Base-by-base conservation (phyloP, 2,888 invertebrate species). In the Drosophila helvetica region DNA sequence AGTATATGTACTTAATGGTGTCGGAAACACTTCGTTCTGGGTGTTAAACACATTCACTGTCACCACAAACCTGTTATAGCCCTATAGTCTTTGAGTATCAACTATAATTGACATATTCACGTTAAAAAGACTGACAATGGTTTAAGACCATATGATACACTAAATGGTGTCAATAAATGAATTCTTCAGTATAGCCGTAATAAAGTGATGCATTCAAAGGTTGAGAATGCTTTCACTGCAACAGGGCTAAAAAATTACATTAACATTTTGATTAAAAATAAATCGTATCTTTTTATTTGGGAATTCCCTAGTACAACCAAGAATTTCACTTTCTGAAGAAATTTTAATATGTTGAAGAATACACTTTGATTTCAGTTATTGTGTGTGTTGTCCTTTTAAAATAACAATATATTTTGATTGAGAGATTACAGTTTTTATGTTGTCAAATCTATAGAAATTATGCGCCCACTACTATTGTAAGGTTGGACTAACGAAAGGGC, bases 361-460 rank as follows among this genome's bases (percentile, higher is more conserved):
- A 38, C 38, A 38, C 38, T 6, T 38, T 25, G 25, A 25, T 22
- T 33, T 12, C 12, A 33, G 33, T 12, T 12, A 15, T 33, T 33
- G 5, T 4, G 4, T 33, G 12, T 15, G 33, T 81, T 82, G 81
- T 77, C 77, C 85, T 56, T 83, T 77, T 68, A 85, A 85, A 87
- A 85, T 79, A 83, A 87, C 88, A 82, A 68, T 75, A 57, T 65
- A 65, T 22, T 72, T 62, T 52, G 22, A 58, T 60, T 45, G 60
- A 48, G 47, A 4, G 19, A 54, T 48, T 57, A 53, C 46, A 54
- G 45, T 73, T 45, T 58, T 88, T 90, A 91, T 72, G 91, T 90
- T 61, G 91, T 92, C 77, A 92, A 86, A 84, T 92, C 91, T 73
- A 92, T 92, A 56, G 92, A 91, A 74, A 91, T 85, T 69, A 91